phyloP scores from a whole-genome alignment of 1,140 invertebrate genomes.

The Papilio polyxenes region DNA sequence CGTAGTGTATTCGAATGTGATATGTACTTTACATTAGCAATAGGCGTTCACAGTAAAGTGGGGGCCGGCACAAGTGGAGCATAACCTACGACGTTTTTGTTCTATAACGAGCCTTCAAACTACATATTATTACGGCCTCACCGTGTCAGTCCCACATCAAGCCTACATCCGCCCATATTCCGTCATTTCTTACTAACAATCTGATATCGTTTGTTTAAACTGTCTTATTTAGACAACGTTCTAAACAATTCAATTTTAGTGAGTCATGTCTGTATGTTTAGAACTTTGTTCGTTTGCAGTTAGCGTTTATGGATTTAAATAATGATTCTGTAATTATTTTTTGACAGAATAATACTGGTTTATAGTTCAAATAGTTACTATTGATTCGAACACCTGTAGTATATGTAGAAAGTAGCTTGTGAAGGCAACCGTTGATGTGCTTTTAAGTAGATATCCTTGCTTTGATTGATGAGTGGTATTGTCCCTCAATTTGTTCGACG shows the following conservation, averaged over 20 bases:
- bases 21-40: slow-evolving; percentile 50
- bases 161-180: slow-evolving; percentile 71
- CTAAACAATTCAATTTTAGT: slow-evolving; percentile 43
- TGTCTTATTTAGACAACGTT: slow-evolving; percentile 54
- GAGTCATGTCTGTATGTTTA: slow-evolving; percentile 2
- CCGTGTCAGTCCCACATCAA: slow-evolving; percentile 73
- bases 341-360: slow-evolving; percentile 73
- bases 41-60: slow-evolving; percentile 62
- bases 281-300: slow-evolving; percentile 48
- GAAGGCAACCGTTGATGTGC: slow-evolving; percentile 63
- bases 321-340: slow-evolving; percentile 67
- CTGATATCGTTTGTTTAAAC: slow-evolving; percentile 66
- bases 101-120: slow-evolving; percentile 72
- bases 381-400: slow-evolving; percentile 47
- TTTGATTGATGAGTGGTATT: slow-evolving; percentile 75
- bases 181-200: slow-evolving; percentile 61
- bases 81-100: slow-evolving; percentile 73
- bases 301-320: slow-evolving; percentile 47
- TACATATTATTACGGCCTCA: slow-evolving; percentile 74
- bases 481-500: slow-evolving; percentile 60
- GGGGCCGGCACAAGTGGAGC: slow-evolving; percentile 65
- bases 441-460: slow-evolving; percentile 75
- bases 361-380: slow-evolving; percentile 28
- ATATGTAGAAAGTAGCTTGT: slow-evolving; percentile 23
- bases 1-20: slow-evolving; percentile 1